Evolutionary conservation across 2,113 vertebrate genomes (phyloP), one percentile per base, ranked within the genome.

Genomic region (Blennius ocellaris): DNA sequence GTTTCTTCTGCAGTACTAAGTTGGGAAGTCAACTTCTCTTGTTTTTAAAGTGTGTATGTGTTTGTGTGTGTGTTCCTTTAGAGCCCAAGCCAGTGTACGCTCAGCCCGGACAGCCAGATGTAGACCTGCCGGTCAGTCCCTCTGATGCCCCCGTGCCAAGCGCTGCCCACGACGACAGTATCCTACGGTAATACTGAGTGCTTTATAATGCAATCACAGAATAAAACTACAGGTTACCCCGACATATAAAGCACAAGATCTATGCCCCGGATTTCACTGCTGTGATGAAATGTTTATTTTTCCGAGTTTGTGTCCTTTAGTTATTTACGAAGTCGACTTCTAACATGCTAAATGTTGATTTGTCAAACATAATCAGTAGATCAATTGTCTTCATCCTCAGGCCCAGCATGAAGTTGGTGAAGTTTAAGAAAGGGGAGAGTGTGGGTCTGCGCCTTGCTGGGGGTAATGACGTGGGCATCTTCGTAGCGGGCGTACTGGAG

Each of bases 31-130:
- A 30, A 30, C 21, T 30, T 30, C 21, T 30, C 4, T 30, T 2
- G 2, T 30, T 30, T 30, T 30, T 30, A 30, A 30, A 30, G 21
- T 30, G 21, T 30, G 21, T 30, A 55, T 11, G 5, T 49, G 5
- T 15, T 6, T 43, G 15, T 38, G 2, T 61, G 17, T 57, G 11
- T 69, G 5, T 80, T 16, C 67, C 17, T 84, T 73, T 54, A 99
- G 98, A 99, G 74, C 97, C 97, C 66, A 99, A 99, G 80, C 98
- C 98, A n/a, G 97, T 99, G 40, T 99, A 98, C 71, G 97, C 98
- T 73, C 98, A 99, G 83, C 95, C 96, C 43, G 97, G 98, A 41
- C 98, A 99, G 79, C 98, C 98, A 48, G 98, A 99, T 36, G 98
- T 99, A 72, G 98, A 99, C 92, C 93, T 99, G 78, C 98, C 98